Conservation (phyloP, 2,888 invertebrate species). For the Harpagoxenus sublaevis region DNA sequence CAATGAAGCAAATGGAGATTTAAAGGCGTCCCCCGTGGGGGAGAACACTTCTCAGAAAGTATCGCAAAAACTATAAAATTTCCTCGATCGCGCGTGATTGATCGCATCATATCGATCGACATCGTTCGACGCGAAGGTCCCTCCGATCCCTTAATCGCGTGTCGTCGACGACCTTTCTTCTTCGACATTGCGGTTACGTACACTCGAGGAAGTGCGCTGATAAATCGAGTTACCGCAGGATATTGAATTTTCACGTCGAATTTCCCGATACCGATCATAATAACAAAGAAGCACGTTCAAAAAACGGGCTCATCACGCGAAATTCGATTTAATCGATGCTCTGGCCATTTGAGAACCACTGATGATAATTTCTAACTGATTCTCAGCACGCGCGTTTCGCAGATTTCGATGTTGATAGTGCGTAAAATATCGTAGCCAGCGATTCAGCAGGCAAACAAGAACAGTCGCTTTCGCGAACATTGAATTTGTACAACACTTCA, state of each 20-base stretch:
- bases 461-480: neutral
- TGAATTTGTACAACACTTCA: neutral
- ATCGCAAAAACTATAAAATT: constrained; percentile 41
- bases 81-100: constrained; percentile 28
- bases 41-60: constrained; percentile 5
- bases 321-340: constrained; percentile 30
- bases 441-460: constrained; percentile 1
- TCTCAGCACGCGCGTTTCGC: neutral
- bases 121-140: neutral
- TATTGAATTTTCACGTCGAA: constrained; percentile 35
- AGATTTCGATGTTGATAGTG: neutral
- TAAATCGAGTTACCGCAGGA: constrained; percentile 41
- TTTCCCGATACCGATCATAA: constrained; percentile 28
- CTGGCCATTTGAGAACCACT: neutral
- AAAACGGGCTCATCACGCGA: neutral
- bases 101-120: constrained; percentile 29
- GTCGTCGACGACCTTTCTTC: constrained; percentile 33
- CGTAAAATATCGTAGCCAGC: neutral
- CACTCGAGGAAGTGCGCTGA: constrained; percentile 35
- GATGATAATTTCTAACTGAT: constrained; percentile 21
- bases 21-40: constrained; percentile 36
- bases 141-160: constrained; percentile 19
- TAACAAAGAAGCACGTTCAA: constrained; percentile 21
- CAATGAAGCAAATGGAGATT: constrained; percentile 66
- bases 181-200: constrained; percentile 32